Base-by-base conservation (phyloP, 2,113 vertebrate species). In the Suncus etruscus region DNA sequence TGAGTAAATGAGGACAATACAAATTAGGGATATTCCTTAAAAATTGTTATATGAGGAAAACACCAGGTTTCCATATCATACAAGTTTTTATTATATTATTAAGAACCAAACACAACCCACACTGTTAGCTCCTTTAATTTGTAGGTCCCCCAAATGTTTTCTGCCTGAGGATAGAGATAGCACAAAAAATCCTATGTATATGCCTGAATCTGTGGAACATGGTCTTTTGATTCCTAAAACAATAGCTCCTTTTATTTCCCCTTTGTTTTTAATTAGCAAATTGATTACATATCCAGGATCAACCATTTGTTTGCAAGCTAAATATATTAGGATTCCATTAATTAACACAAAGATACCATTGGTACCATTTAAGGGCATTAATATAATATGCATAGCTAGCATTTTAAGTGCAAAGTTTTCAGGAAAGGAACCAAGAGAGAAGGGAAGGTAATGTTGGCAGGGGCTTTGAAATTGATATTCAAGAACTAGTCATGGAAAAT, bases 241-340 rank as follows among this genome's bases (percentile, higher is more conserved):
- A 66, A 20, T 66, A 61, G 58, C 18, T 22, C 58, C 18, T 61
- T 61, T 61, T 61, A 12, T 61, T 61, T 5, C 39, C 39, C 39
- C 16, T 61, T 22, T 82, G 89, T 39, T 94, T 94, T 95, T 81
- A 68, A 96, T 96, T 90, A 95, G 75, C 90, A 97, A 96, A 88
- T 85, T 95, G 80, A 93, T 93, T 97, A 61, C 70, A 94, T 94
- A 75, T 89, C 66, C 83, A 95, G 83, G 92, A 96, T 68, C 50
- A 96, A 96, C 96, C 8, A 79, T 95, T 95, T 95, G 27, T 29
- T 96, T 77, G 6, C 20, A 91, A 86, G 39, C 63, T 77, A 82
- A 72, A 51, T 81, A 65, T 72, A 74, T 65, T 85, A 50, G 7
- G 48, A 79, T 74, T 74, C 48, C 1, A 39, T 65, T 50, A 22